phyloP scores from a whole-genome alignment of 2,113 vertebrate genomes.

The Cervus canadensis region DNA sequence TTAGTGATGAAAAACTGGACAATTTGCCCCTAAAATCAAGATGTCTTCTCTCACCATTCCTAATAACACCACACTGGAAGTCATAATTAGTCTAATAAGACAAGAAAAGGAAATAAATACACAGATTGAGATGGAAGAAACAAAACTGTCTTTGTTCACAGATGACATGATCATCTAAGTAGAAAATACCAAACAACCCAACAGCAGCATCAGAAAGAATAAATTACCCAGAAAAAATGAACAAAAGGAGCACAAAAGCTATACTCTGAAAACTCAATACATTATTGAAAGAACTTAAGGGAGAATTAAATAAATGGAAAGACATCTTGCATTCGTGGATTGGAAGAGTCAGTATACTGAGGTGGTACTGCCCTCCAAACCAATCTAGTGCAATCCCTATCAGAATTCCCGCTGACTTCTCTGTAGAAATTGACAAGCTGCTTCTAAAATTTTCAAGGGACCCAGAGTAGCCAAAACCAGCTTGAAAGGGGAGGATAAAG shows the following conservation, averaged over 20 bases:
- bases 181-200: neutral
- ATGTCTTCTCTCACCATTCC: neutral
- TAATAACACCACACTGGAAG: neutral
- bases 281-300: neutral
- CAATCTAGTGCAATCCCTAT: neutral
- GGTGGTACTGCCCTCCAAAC: neutral
- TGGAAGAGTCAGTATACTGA: neutral
- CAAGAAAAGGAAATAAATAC: neutral
- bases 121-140: neutral
- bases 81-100: neutral
- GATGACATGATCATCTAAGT: neutral
- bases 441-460: neutral
- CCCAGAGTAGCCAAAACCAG: neutral
- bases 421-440: neutral
- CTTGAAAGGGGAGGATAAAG: neutral
- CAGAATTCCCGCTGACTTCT: neutral
- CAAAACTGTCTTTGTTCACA: neutral
- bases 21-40: neutral
- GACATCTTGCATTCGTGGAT: neutral
- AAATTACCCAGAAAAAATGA: neutral
- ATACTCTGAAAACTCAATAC: neutral
- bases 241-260: neutral
- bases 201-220: neutral
- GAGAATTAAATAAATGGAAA: neutral
- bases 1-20: neutral